A percentile compares a stretch with the other conserved stretches of the same genome.
Evolutionary conservation across 1,140 invertebrate species (phyloP).

Genomic region (Cotesia typhae): DNA sequence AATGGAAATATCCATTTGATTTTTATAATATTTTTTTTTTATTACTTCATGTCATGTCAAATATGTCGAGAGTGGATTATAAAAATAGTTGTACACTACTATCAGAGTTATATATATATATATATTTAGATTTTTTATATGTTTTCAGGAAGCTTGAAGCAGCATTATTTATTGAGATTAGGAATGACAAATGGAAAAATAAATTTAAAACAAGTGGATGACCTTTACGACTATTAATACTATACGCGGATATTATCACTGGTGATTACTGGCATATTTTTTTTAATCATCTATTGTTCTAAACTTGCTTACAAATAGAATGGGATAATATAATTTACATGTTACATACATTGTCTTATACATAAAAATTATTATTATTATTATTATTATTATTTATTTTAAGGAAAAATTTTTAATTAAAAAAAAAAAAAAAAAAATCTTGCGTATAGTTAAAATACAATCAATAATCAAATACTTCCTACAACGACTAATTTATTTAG

Average conservation of each 20-base stretch:
- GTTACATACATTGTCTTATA: no score
- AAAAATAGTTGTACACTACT: no score
- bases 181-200: slow-evolving; percentile 27
- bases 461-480: slow-evolving; percentile 60
- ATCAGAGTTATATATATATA: no score
- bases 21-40: no score
- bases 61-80: no score
- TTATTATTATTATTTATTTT: slow-evolving; percentile 14
- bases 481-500: slow-evolving; percentile 53
- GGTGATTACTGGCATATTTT: slow-evolving; percentile 45
- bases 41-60: no score
- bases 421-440: slow-evolving; percentile 40
- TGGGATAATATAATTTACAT: no score
- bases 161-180: slow-evolving; percentile 24
- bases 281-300: slow-evolving; percentile 39
- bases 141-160: slow-evolving; percentile 9
- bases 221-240: slow-evolving; percentile 53
- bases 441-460: slow-evolving; percentile 59
- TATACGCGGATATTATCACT: slow-evolving; percentile 52
- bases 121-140: background rate
- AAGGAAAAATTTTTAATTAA: background rate
- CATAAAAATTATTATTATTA: no score
- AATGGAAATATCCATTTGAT: no score
- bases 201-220: slow-evolving; percentile 25
- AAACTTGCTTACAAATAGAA: slow-evolving; percentile 31